Evolutionary conservation across 2,113 vertebrate genomes (phyloP).

Genomic region (Varanus salvator): DNA sequence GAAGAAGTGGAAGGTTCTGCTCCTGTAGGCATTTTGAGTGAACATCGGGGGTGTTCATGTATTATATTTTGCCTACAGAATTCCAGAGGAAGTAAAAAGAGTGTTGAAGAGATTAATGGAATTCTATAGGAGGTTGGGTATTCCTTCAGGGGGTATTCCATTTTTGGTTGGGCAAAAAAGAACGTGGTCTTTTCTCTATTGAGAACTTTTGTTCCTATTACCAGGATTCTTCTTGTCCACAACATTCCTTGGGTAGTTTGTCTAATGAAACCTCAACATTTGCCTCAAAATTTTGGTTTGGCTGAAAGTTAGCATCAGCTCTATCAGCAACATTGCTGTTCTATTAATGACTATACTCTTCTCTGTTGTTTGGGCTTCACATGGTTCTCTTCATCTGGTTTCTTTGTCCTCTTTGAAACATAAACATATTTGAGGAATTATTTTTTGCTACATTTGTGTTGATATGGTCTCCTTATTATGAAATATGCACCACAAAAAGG

Average conservation of each 20-base stretch:
- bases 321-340: constrained; percentile 10
- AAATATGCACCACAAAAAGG: constrained; percentile 73
- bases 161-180: not conserved
- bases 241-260: not conserved
- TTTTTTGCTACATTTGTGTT: constrained; percentile 34
- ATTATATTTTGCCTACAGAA: constrained; percentile 15
- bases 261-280: not conserved
- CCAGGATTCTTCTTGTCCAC: not conserved
- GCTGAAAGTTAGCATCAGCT: not conserved
- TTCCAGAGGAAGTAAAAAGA: not conserved
- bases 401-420: constrained; percentile 38
- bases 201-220: rapidly evolving
- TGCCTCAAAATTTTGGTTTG: not conserved
- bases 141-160: not conserved
- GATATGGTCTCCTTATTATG: constrained; percentile 44
- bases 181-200: not conserved
- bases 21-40: not conserved
- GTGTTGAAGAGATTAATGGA: not conserved
- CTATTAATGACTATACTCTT: constrained; percentile 20
- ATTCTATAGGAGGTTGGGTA: too few relatives aligned
- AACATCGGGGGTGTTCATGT: constrained; percentile 19
- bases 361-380: not conserved
- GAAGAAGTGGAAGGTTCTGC: not conserved
- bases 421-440: constrained; percentile 50
- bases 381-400: constrained; percentile 34